Evolutionary conservation across 2,888 invertebrate genomes (phyloP), one percentile per base, ranked within the genome.

Genomic region (Drosophila algonquin): DNA sequence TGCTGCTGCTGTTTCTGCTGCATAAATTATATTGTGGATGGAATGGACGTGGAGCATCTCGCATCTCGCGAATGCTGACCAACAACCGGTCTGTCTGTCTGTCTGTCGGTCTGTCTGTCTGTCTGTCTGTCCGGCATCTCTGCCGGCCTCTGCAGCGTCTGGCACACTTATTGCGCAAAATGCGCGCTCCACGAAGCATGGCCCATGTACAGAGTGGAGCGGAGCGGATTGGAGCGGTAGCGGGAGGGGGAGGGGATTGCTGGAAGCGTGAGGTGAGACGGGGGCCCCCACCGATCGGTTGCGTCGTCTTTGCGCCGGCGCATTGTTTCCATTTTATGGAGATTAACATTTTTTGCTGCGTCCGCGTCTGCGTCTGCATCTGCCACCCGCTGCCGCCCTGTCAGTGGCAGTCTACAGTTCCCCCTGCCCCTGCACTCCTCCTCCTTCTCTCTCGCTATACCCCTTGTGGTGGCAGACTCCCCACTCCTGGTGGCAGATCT

Each of bases 151-250:
- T 35, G 47, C 55, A 75, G 56, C 56, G 65, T 63, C 61, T 86
- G 86, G 86, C 86, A 86, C 86, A 86, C 86, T 86, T 86, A 86
- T 89, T 86, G 86, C 89, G 86, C 86, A 86, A 86, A 87, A 87
- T 69, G 67, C 79, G 85, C 85, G 86, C 89, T 86, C 69, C 87
- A 79, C 76, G 89, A 78, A 86, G 86, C 86, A 89, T 86, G 80
- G 88, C 87, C 40, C 61, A 82, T 71, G 71, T 79, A 40, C 69
- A 30, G 16, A 16, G 30, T n/a, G 30, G 40, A 14, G 27, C 27
- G 7, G 8, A 8, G 27, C 24, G 24, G 24, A 24, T 4, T 24
- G 6, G 24, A 27, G 40, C 35, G 50, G 35, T 32, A 14, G 24
- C 5, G 8, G 27, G 1, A 8, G 2, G 1, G 8, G 27, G 27